Evolutionary conservation across 2,888 invertebrate species (phyloP), one percentile per base, ranked within the genome.

Genomic region (Stenchaetothrips biformis): DNA sequence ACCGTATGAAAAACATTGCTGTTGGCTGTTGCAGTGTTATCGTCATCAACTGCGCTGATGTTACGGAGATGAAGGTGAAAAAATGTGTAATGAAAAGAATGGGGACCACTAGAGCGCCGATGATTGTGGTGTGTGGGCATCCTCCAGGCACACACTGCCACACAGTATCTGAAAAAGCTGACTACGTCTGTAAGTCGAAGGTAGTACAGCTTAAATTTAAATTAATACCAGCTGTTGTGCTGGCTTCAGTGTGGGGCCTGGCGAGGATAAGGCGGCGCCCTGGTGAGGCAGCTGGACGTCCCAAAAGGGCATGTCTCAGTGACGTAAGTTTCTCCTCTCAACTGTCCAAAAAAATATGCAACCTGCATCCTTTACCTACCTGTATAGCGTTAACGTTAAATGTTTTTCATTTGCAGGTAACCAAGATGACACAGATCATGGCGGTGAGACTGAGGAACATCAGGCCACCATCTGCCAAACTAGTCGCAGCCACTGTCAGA

Each of bases 11-110:
- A 53, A 53, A 53, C 53, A 53, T 53, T 53, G 53, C 53, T 53
- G 53, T 53, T 53, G 53, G 53, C 53, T 53, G 53, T 53, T 53
- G 53, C 53, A 53, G 53, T 53, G 53, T 53, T 53, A 53, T 53
- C 6, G 53, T 53, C 1, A 2, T 53, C 1, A 16, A 53, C 16
- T 53, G 53, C 53, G 9, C 2, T 53, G 1, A 53, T 3, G 9
- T 53, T 2, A 53, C 13, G 1, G 53, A 53, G 53, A 2, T 9
- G 13, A 7, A 3, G 16, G 1, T 53, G 53, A 53, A 16, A 9
- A 53, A 53, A 3, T 9, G 3, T 2, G 16, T 53, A 2, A 1
- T 53, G 53, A 53, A 53, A 7, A 2, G 53, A 7, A 9, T 2
- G 6, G 2, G 6, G 16, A 53, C 9, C 13, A 53, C 2, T 1